A percentile compares a stretch with the other conserved stretches of the same genome.
Conservation (phyloP, 2,113 vertebrate genomes). For the Phaethon lepturus region DNA sequence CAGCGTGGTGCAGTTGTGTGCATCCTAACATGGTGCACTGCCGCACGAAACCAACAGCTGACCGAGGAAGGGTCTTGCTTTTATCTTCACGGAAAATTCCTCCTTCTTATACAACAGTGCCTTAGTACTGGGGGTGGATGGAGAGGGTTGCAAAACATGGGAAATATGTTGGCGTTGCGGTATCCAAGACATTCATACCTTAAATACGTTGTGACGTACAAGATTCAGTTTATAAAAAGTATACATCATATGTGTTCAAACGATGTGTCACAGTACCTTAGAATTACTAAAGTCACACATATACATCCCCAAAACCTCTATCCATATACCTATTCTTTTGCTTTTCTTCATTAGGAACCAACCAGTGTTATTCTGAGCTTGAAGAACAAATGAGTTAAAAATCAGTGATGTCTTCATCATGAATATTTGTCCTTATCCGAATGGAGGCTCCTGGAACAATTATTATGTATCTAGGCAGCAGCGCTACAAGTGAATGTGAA, state of each 20-base stretch:
- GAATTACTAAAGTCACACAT: background rate
- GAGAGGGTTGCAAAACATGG: background rate
- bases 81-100: background rate
- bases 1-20: background rate
- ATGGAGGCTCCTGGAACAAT: conserved; percentile 17
- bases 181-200: background rate
- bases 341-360: background rate
- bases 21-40: background rate
- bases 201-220: background rate
- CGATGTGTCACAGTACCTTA: background rate
- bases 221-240: background rate
- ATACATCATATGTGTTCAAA: background rate
- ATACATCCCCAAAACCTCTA: background rate
- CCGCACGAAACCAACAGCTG: background rate
- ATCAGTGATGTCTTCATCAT: background rate
- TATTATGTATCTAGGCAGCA: conserved; percentile 43
- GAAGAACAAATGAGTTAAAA: background rate
- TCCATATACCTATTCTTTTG: background rate
- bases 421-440: conserved; percentile 15
- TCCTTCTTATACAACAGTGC: background rate
- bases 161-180: background rate
- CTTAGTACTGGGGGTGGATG: background rate
- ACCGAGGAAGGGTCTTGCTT: background rate
- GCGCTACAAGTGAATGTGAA: conserved; percentile 12
- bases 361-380: background rate